Conservation (phyloP, 1,140 invertebrate genomes). For the Hypsibius dujardini region DNA sequence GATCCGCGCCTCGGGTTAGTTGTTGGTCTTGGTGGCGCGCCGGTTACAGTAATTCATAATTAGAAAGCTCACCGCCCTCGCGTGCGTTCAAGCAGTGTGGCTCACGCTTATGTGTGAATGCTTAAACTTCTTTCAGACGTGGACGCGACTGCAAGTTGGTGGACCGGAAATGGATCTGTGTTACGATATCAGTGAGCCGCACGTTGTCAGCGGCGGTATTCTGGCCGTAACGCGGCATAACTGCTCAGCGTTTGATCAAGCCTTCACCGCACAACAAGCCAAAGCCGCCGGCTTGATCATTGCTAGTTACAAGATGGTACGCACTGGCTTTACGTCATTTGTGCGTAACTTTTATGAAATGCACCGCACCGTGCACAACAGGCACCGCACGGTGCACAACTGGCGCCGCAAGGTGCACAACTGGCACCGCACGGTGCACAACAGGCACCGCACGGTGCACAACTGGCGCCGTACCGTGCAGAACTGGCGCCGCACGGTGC, state of each 20-base stretch:
- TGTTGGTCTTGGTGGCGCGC: not conserved
- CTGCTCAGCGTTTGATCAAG: conserved; percentile 2
- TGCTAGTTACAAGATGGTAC: not conserved
- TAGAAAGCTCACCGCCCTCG: not conserved
- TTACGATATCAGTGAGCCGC: not conserved
- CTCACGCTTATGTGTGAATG: not conserved
- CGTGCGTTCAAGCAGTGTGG: not conserved
- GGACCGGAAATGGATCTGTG: not conserved
- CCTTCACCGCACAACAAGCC: not conserved
- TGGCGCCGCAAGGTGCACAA: no score
- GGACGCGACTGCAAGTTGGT: not conserved
- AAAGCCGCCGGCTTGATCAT: not conserved
- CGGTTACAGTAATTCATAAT: not conserved
- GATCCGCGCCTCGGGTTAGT: not conserved
- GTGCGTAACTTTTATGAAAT: no score
- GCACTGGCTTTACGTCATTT: not conserved
- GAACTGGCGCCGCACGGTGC: no score
- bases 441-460: no score
- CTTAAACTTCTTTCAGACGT: not conserved
- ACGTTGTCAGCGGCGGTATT: not conserved
- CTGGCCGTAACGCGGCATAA: not conserved
- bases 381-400: no score
- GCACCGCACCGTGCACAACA: no score
- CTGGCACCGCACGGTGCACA: no score
- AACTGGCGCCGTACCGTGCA: no score